Evolutionary conservation across 2,797 vertebrate species (phyloP).

Genomic region (Poeciliopsis infans): DNA sequence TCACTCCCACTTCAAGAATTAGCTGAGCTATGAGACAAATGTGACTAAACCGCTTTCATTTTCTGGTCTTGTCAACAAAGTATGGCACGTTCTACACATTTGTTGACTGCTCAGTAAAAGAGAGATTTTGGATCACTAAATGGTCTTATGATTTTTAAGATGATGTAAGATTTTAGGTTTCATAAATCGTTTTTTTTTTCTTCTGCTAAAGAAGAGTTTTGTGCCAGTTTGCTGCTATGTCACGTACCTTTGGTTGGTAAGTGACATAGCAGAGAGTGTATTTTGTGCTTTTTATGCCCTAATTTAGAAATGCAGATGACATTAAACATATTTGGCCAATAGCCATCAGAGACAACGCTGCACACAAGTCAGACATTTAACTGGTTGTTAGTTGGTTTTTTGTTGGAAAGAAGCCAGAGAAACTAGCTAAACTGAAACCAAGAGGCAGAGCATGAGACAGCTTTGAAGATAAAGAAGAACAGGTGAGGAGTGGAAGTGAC

Average conservation of each 20-base stretch:
- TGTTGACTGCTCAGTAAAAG: neutral
- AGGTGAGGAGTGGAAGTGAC: neutral
- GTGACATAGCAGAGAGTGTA: neutral
- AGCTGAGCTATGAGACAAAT: neutral
- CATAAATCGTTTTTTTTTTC: neutral
- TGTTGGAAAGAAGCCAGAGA: too few relatives aligned
- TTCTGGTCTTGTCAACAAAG: neutral
- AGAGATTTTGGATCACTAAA: neutral
- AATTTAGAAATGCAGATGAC: neutral
- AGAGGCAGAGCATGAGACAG: neutral
- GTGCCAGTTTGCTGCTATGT: neutral
- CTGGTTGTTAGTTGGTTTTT: neutral
- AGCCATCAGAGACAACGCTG: neutral
- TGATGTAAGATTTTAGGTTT: neutral
- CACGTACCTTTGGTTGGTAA: neutral
- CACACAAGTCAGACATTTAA: neutral
- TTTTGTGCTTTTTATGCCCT: neutral
- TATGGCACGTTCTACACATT: neutral
- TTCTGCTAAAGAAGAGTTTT: neutral
- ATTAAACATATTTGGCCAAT: neutral
- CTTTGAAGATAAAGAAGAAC: neutral
- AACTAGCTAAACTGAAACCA: neutral
- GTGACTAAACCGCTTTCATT: neutral
- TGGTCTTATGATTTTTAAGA: neutral
- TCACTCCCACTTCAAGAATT: neutral